Evolutionary conservation across 1,140 invertebrate species (phyloP).

Genomic region (Zaprionus ornatus): DNA sequence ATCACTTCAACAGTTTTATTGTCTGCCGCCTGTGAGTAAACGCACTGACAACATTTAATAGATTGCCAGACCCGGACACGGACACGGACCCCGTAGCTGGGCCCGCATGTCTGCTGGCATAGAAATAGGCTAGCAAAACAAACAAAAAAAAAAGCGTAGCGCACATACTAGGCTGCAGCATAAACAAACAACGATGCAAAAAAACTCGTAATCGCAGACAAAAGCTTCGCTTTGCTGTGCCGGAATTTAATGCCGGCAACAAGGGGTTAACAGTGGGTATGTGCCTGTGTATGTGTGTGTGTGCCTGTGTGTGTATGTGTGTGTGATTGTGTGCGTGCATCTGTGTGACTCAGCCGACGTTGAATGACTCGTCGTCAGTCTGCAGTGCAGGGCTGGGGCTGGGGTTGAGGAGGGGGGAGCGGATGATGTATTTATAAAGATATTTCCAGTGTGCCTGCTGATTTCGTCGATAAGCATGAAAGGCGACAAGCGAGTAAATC

Average conservation of each 20-base stretch:
- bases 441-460: conserved; percentile 45
- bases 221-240: conserved; percentile 1
- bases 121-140: conserved; percentile 61
- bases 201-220: conserved; percentile 23
- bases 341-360: conserved; percentile 60
- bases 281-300: background rate
- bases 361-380: conserved; percentile 45
- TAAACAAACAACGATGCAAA: conserved; percentile 18
- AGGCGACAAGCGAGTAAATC: conserved; percentile 39
- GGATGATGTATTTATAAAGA: conserved; percentile 18
- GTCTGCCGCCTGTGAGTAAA: conserved; percentile 61
- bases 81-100: background rate
- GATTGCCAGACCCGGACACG: conserved; percentile 54
- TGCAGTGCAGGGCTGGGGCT: background rate
- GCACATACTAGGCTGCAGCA: conserved; percentile 2
- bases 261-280: conserved; percentile 63
- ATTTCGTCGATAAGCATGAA: conserved; percentile 74
- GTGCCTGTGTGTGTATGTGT: conserved; percentile 34
- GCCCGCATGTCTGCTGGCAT: conserved; percentile 44
- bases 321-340: conserved; percentile 20
- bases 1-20: conserved; percentile 80
- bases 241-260: conserved; percentile 33
- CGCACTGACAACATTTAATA: conserved; percentile 81
- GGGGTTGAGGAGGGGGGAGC: background rate
- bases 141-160: conserved; percentile 40